phyloP scores from a whole-genome alignment of 2,888 invertebrate species.

The Calephelis perditalis region DNA sequence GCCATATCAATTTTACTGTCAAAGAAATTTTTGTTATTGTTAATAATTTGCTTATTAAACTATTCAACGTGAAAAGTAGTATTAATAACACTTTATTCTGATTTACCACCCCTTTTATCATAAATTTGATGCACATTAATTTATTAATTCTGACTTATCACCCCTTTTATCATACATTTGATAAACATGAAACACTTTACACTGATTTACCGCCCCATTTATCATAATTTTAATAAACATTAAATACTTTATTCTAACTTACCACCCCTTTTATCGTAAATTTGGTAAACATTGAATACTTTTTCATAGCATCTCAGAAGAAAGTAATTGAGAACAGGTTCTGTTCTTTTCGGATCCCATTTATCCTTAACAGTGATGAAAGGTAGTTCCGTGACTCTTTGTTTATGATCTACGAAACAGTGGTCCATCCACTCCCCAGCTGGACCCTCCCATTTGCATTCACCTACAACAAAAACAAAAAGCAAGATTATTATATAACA shows the following conservation, averaged over 20 bases:
- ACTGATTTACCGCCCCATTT: slow-evolving; percentile 39
- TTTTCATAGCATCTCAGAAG: slow-evolving; percentile 64
- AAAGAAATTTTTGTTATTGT: too few species aligned
- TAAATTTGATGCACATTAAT: too few species aligned
- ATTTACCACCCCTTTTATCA: too few species aligned
- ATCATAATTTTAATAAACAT: slow-evolving; percentile 38
- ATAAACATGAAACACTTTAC: too few species aligned
- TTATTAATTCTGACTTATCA: too few species aligned
- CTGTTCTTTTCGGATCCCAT: slow-evolving; percentile 66
- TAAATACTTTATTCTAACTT: slow-evolving; percentile 17
- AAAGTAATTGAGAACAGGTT: slow-evolving; percentile 70
- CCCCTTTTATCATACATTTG: background rate
- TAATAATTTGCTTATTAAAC: too few species aligned
- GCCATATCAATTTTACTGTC: too few species aligned
- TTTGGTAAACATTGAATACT: slow-evolving; percentile 73
- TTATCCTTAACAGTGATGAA: slow-evolving; percentile 69
- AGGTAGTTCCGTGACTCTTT: slow-evolving; percentile 70
- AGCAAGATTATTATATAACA: too few species aligned
- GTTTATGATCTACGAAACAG: slow-evolving; percentile 70
- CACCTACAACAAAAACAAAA: slow-evolving; percentile 43
- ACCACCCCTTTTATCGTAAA: slow-evolving; percentile 73
- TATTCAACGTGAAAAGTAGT: too few species aligned
- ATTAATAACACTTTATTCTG: too few species aligned
- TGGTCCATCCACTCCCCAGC: slow-evolving; percentile 81
- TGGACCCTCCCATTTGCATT: slow-evolving; percentile 77